A percentile compares a stretch with the other conserved stretches of the same genome.
These are phyloP conservation scores for Lithophane leautieri DNA, from an alignment of 2,888 invertebrate genomes.

Conservation along the genomic window DNA sequence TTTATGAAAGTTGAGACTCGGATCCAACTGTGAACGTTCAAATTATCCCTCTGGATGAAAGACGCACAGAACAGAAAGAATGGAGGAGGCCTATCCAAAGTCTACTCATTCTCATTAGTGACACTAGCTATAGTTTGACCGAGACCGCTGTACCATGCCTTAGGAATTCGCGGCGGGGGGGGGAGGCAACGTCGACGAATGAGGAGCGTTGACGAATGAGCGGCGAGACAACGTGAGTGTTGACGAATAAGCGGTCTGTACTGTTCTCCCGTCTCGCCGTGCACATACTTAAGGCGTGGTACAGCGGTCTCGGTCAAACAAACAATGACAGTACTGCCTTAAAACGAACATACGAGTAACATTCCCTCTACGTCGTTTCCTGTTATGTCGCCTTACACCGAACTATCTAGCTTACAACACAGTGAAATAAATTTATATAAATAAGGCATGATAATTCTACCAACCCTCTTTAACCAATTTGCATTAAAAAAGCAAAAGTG, in stretches of 20 bases:
- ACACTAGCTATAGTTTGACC: not conserved
- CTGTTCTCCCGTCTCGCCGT: too few species aligned
- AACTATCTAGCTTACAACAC: too few species aligned
- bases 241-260: too few species aligned
- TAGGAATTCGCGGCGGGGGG: too few species aligned
- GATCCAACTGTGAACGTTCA: not conserved
- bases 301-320: too few species aligned
- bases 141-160: too few species aligned
- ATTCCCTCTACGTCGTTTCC: not conserved
- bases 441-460: not conserved
- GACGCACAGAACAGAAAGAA: not conserved
- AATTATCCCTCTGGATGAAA: not conserved
- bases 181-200: too few species aligned
- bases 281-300: too few species aligned
- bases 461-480: slow-evolving; percentile 10
- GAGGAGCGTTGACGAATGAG: too few species aligned
- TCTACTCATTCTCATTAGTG: not conserved
- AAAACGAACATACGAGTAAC: too few species aligned
- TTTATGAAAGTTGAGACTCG: not conserved
- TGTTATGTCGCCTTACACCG: not conserved
- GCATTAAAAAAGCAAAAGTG: slow-evolving; percentile 14
- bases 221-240: too few species aligned
- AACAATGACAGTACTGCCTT: not conserved
- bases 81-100: too few species aligned
- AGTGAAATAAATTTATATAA: not conserved